phyloP scores from a whole-genome alignment of 2,888 invertebrate genomes.

The Xanthia icteritia region DNA sequence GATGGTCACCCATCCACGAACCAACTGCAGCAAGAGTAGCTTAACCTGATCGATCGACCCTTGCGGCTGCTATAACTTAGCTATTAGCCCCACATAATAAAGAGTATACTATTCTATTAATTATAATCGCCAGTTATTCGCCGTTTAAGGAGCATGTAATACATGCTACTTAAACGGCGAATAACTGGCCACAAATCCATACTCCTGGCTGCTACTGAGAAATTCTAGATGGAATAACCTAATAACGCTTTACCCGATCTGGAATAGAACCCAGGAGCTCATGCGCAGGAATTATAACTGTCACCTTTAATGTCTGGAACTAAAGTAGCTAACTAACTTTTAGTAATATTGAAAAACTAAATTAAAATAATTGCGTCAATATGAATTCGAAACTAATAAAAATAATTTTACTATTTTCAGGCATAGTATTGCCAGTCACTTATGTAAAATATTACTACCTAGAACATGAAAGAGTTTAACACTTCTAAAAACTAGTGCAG shows the following conservation, averaged over 20 bases:
- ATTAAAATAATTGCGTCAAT: neutral
- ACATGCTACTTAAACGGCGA: too few relatives aligned
- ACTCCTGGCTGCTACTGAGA: neutral
- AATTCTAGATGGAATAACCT: too few relatives aligned
- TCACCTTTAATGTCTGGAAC: neutral
- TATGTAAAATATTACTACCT: conserved; percentile 25
- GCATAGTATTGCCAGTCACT: neutral
- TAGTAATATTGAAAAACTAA: neutral
- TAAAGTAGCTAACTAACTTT: neutral
- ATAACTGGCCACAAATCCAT: neutral
- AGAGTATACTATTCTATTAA: neutral
- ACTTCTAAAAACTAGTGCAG: conserved; percentile 32
- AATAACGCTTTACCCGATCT: neutral
- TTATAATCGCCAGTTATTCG: neutral
- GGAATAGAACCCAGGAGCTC: neutral
- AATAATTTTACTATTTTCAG: neutral
- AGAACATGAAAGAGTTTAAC: neutral
- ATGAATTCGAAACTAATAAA: neutral
- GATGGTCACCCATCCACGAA: too few relatives aligned
- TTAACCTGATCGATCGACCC: too few relatives aligned
- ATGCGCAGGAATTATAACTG: neutral
- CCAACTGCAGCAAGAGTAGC: too few relatives aligned
- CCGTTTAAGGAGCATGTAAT: neutral
- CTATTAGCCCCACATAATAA: neutral
- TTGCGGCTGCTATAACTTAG: too few relatives aligned